phyloP scores from a whole-genome alignment of 2,797 vertebrate genomes.

The Fundulus diaphanus region DNA sequence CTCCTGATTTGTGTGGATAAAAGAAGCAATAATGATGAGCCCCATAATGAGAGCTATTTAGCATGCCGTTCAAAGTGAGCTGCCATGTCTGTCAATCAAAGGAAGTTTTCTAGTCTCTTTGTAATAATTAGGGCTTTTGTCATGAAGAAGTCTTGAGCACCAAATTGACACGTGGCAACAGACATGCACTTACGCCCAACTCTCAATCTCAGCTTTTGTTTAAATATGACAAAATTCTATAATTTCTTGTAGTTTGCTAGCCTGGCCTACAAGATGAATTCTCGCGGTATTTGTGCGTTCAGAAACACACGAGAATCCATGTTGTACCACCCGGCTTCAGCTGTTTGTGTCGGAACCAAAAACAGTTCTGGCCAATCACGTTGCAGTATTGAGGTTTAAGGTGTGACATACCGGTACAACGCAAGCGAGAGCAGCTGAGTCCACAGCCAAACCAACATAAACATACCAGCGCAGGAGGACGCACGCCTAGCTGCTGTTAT shows the following conservation, averaged over 20 bases:
- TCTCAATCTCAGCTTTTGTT: constrained; percentile 27
- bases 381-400: no score
- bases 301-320: no score
- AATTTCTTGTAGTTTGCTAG: neutral
- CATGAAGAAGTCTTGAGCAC: constrained; percentile 44
- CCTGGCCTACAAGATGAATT: no score
- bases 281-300: no score
- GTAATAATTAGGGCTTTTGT: constrained; percentile 54
- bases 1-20: constrained; percentile 70
- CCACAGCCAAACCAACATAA: no score
- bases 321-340: no score
- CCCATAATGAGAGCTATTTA: constrained; percentile 61
- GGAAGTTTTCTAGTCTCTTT: constrained; percentile 33
- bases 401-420: no score
- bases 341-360: no score
- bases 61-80: constrained; percentile 45
- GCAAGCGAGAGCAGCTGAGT: no score
- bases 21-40: constrained; percentile 62
- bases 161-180: constrained; percentile 46
- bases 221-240: constrained; percentile 35
- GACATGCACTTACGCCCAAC: constrained; percentile 41
- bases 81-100: constrained; percentile 60
- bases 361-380: no score
- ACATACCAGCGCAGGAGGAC: no score
- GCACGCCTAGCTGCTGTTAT: no score